Base-by-base conservation (phyloP, 2,797 vertebrate species). In the Intellagama lesueurii region DNA sequence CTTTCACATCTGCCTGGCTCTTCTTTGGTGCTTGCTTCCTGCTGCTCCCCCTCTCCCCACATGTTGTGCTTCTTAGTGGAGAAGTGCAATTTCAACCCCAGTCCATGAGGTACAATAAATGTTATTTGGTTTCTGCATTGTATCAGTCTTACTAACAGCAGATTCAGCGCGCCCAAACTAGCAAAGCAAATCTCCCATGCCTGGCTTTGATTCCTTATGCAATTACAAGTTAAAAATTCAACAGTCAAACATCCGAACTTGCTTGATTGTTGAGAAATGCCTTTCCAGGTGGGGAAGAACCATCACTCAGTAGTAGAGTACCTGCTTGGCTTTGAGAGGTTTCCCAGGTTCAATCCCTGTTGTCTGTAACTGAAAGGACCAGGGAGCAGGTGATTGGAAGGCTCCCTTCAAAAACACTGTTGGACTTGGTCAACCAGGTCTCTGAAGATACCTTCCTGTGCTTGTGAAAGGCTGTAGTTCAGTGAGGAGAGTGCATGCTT, bases 211-310 rank as follows among this genome's bases (percentile, higher is more conserved):
- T 86, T 70, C 44, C 60, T 56, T 56, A 9, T 70, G 56, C 86
- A 90, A 87, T 86, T 90, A 77, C 64, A 86, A 82, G 72, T 72
- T 26, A 47, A 86, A 66, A 86, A 76, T 79, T 82, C 60, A 86
- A 52, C 35, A 56, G 40, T 52, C 70, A 7, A 81, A 60, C 70
- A 77, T 40, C 79, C 70, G 68, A 83, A 86, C 69, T 80, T 16
- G 7, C 44, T 77, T 68, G 69, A 22, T 76, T 87, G 77, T 86
- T 52, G 44, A 60, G 49, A 60, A 68, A 28, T 11, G 28, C 77
- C 66, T 76, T 60, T 66, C 82, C 26, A 44, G 64, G 78, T 44
- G 70, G 80, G 69, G 79, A 64, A 73, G 68, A 35, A 73, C 28
- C 17, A n/a, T 78, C 14, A 5, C 28, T 87, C 49, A 47, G 6